Base-by-base conservation (phyloP, 2,113 vertebrate genomes). In the Pseudorhombus dupliciocellatus region DNA sequence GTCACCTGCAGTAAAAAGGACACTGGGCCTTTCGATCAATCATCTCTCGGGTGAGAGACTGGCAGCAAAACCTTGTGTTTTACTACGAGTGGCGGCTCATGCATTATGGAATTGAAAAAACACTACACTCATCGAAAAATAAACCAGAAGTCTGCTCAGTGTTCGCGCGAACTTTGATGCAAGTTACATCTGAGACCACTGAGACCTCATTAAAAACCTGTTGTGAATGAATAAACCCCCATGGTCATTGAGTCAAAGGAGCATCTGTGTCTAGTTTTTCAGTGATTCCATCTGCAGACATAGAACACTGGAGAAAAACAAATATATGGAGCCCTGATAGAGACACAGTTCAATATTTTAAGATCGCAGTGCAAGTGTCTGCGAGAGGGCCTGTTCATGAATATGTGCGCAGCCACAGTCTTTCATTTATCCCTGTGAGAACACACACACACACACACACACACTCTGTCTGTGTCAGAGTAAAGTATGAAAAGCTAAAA, bases 181-280 rank as follows among this genome's bases (percentile, higher is more conserved):
- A 78, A 53, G 61, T 44, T 34, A 31, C 1, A 8, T 28, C 44
- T 63, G 44, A 75, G 78, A 77, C 79, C 81, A 34, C 65, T 15
- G 70, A 80, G 79, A 63, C 62, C 66, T 84, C 62, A 83, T 80
- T 80, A 74, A 80, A 87, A 59, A 18, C 50, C 25, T 58, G 69
- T 55, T 83, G 66, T 16, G 30, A 50, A 40, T 58, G 75, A 84
- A 81, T 53, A 63, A 2, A 42, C 59, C 77, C 60, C 21, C 14
- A 42, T 58, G 53, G 66, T 58, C 50, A 64, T 70, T 42, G 26
- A 67, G 30, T 24, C 3, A 25, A 81, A 50, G 0, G 20, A 66
- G 22, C 21, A 70, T 40, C 51, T 53, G 16, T 16, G n/a, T 61
- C 22, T 4, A 30, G 57, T 16, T 46, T 75, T 71, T 70, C 53